Percentiles rank a stretch among this genome's conserved stretches.
Conservation (phyloP, 1,140 invertebrate species). For the Oryzaephilus surinamensis region DNA sequence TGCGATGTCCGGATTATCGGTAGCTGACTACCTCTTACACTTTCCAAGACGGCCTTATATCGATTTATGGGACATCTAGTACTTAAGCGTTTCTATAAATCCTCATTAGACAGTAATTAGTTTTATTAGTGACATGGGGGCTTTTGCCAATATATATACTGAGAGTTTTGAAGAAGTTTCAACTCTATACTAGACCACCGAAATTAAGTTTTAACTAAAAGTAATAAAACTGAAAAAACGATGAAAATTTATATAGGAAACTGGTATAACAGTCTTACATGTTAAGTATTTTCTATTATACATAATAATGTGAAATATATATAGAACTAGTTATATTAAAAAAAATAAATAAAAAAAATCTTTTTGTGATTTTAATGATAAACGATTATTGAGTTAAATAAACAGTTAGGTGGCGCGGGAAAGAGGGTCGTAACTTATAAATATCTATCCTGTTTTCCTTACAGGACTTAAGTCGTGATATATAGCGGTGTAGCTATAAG, state of each 20-base stretch:
- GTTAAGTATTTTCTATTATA: no score
- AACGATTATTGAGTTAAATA: constrained; percentile 39
- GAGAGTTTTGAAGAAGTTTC: not conserved
- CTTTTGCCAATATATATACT: constrained; percentile 5
- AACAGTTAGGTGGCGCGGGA: constrained; percentile 35
- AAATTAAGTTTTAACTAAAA: no score
- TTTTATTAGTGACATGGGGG: constrained; percentile 14
- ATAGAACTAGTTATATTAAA: no score
- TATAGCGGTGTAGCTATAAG: constrained; percentile 38
- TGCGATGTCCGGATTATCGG: constrained; percentile 39
- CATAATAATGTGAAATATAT: no score
- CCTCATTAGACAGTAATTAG: constrained; percentile 28
- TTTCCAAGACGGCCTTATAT: constrained; percentile 33
- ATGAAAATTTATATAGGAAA: not conserved
- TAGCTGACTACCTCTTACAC: constrained; percentile 32
- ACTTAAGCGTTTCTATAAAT: constrained; percentile 32
- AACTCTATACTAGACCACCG: no score
- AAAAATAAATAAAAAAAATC: no score
- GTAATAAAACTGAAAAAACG: no score
- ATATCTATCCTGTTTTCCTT: constrained; percentile 40
- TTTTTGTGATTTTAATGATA: constrained; percentile 29
- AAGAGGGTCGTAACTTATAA: constrained; percentile 35
- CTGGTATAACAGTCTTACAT: not conserved
- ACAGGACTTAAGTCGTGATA: constrained; percentile 37
- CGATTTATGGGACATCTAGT: constrained; percentile 34